Base-by-base conservation (phyloP, 2,888 invertebrate species). In the Yponomeuta malinellus region DNA sequence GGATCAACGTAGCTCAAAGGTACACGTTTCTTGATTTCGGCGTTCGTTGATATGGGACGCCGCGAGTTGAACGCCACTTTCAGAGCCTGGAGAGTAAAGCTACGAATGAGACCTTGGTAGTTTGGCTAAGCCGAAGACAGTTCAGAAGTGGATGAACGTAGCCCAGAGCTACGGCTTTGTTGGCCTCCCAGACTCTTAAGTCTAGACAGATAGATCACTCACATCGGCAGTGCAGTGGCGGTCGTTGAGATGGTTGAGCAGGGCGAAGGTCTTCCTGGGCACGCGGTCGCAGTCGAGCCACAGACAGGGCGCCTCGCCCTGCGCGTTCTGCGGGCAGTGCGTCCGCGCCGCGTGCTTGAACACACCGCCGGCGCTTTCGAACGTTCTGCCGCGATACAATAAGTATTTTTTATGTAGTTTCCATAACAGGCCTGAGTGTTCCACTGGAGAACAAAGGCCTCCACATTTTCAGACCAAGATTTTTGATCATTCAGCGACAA, bases 221-320 rank as follows among this genome's bases (percentile, higher is more conserved):
- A 96, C 97, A 79, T 96, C 95, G 48, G 95, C 93, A 75, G 96
- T 96, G 83, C 98, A 97, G 85, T 99, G 99, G 74, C 98, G 96
- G 90, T 99, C 99, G 78, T 97, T 96, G 73, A 99, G 93, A 89
- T 99, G 99, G 72, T 99, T 99, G 94, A 99, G 97, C 63, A 99
- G 92, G 1, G 99, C 99, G 93, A 98, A 98, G 71, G 97, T 94
- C 82, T 96, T 96, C 72, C 99, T 90, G 71, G 97, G 96, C 85
- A 98, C 95, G 66, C 96, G 95, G 91, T 99, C 99, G 86, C 98
- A 98, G 77, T 94, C 88, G 48, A 96, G 95, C 99, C 99, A 99
- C 84, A 96, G 93, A 83, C 99, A 99, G 29, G 96, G 94, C 74
- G 97, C 95, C 83, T 97, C 97, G 48, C 95, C 95, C 12, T 90